phyloP scores from a whole-genome alignment of 2,113 vertebrate genomes.

The Lanius ludovicianus region DNA sequence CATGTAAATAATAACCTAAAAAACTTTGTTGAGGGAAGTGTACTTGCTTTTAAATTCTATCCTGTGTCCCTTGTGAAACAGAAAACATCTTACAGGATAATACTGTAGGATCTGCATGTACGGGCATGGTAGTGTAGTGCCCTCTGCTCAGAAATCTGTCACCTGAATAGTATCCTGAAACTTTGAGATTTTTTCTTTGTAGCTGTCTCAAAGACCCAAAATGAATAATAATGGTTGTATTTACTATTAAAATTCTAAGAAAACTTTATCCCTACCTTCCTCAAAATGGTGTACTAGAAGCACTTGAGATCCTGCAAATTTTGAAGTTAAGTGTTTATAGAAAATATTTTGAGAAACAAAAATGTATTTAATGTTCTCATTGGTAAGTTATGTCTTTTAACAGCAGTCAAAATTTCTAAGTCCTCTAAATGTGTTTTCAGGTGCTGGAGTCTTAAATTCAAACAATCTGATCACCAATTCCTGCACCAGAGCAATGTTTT shows the following conservation, averaged over 20 bases:
- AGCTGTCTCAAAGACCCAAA: not conserved
- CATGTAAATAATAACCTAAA: not conserved
- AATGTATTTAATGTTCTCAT: not conserved
- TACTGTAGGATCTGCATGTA: not conserved
- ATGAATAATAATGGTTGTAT: not conserved
- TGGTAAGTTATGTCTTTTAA: not conserved
- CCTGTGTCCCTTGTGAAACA: not conserved
- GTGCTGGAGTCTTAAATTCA: conserved; percentile 99
- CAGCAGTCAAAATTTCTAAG: not conserved
- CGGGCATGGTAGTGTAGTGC: not conserved
- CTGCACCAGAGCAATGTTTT: conserved; percentile 99
- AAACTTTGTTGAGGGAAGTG: not conserved
- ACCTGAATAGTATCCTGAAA: not conserved
- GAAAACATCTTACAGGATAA: not conserved
- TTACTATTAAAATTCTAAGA: not conserved
- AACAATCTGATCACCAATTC: conserved; percentile 98
- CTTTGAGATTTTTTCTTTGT: not conserved
- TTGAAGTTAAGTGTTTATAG: not conserved
- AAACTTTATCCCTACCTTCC: not conserved
- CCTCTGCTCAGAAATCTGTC: not conserved
- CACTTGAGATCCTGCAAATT: not conserved
- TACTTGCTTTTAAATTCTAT: not conserved
- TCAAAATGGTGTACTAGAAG: not conserved
- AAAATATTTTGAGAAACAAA: not conserved
- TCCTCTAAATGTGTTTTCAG: conserved; percentile 69